These are phyloP conservation scores for Eupithecia abbreviata DNA, from an alignment of 2,888 invertebrate genomes.

Conservation along the genomic window DNA sequence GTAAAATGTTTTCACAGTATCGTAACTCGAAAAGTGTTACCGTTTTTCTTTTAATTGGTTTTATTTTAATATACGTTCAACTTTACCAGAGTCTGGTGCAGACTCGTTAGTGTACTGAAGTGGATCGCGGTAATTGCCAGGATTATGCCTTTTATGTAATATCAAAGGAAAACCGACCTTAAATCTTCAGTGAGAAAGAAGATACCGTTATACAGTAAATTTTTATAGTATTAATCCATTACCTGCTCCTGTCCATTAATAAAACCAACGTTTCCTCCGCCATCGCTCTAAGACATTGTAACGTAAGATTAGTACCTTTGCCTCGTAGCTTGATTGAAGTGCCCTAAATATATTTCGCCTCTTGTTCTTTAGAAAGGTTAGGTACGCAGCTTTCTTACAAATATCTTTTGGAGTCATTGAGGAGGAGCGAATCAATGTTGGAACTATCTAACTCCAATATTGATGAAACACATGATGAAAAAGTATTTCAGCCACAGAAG, in stretches of 20 bases:
- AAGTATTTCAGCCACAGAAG: background rate
- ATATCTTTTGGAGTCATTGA: too few species aligned
- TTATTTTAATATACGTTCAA: constrained; percentile 57
- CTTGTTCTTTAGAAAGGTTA: background rate
- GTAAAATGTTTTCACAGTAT: constrained; percentile 23
- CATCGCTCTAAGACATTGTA: constrained; percentile 3
- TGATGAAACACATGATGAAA: too few species aligned
- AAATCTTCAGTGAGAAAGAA: background rate
- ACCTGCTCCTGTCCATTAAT: background rate
- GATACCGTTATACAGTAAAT: background rate
- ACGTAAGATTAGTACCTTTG: background rate
- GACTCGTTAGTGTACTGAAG: constrained; percentile 70
- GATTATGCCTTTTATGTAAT: constrained; percentile 45
- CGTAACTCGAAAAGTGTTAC: constrained; percentile 53
- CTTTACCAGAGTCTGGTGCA: constrained; percentile 47
- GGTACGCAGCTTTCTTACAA: too few species aligned
- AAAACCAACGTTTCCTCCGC: background rate
- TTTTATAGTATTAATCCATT: constrained; percentile 4
- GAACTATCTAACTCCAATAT: background rate
- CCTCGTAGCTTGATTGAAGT: background rate
- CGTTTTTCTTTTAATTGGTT: constrained; percentile 67
- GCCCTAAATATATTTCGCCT: background rate
- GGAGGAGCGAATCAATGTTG: too few species aligned
- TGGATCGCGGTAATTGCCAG: constrained; percentile 66
- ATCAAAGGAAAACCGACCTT: constrained; percentile 22